Evolutionary conservation across 1,140 invertebrate genomes (phyloP).

Genomic region (Diorhabda sublineata): DNA sequence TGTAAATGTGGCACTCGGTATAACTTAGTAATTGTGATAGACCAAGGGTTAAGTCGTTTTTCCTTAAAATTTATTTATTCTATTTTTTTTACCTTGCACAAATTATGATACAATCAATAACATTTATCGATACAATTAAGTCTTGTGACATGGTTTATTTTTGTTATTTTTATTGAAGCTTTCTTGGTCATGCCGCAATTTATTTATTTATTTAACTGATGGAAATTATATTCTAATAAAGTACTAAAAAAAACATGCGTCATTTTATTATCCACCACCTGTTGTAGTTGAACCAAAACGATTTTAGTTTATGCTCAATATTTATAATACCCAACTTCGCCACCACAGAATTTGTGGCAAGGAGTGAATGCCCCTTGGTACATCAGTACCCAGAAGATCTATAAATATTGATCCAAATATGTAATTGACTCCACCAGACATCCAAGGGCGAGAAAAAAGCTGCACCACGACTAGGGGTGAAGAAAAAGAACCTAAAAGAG

Average conservation of each 20-base stretch:
- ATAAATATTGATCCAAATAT: no score
- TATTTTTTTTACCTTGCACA: constrained; percentile 21
- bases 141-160: not conserved
- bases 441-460: no score
- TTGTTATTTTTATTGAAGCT: not conserved
- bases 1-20: constrained; percentile 1
- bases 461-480: no score
- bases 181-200: constrained; percentile 40
- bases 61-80: constrained; percentile 23
- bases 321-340: no score
- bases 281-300: no score
- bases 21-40: constrained; percentile 23
- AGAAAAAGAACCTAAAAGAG: no score
- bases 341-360: no score
- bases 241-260: constrained; percentile 25
- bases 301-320: no score
- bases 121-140: not conserved
- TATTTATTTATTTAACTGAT: constrained; percentile 45
- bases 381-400: no score
- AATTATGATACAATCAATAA: not conserved
- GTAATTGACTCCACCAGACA: no score
- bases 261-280: not conserved
- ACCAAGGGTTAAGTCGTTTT: constrained; percentile 18
- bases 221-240: constrained; percentile 46
- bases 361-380: no score